Base-by-base conservation (phyloP, 2,113 vertebrate species). In the Oplegnathus fasciatus region DNA sequence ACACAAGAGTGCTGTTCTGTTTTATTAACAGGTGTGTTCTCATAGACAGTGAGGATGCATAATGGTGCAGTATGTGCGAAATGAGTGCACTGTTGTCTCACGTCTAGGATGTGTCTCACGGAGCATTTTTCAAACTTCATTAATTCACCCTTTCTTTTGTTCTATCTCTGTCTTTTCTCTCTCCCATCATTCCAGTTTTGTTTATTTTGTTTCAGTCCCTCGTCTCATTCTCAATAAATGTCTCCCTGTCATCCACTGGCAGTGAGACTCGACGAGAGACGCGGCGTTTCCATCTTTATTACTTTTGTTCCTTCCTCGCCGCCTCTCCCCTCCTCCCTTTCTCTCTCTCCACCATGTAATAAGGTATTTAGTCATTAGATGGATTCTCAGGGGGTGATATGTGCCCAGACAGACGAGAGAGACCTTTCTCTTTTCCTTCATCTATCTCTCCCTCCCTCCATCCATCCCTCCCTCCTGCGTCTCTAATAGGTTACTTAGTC, bases 341-440 rank as follows among this genome's bases (percentile, higher is more conserved):
- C 57, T 60, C 76, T 70, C 66, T 81, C 50, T 26, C 62, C 68
- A 37, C 48, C 50, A 50, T 46, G 66, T 85, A 89, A 89, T 86
- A 90, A 88, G 65, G 78, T 80, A 78, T 87, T 86, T 84, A 86
- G 88, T 86, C 89, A 90, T 90, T 89, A 86, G 55, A 82, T 69
- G n/a, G 67, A 83, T 66, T 84, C 91, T 89, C 75, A 0, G 40
- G 40, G 71, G 78, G 62, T 6, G 76, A 82, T 42, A 65, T 64
- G 61, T 57, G 17, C 78, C 58, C 48, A 83, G 71, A 77, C 28
- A 81, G 78, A 86, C 22, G 34, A 50, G 52, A 82, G 37, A 78
- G 62, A 75, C 78, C 54, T 85, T 83, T 71, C 10, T 65, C 26
- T 66, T 48, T 68, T 22, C 15, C 44, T 70, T 71, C 57, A 28